Conservation (phyloP, 2,113 vertebrate genomes). For the Notarius quadriscutis region DNA sequence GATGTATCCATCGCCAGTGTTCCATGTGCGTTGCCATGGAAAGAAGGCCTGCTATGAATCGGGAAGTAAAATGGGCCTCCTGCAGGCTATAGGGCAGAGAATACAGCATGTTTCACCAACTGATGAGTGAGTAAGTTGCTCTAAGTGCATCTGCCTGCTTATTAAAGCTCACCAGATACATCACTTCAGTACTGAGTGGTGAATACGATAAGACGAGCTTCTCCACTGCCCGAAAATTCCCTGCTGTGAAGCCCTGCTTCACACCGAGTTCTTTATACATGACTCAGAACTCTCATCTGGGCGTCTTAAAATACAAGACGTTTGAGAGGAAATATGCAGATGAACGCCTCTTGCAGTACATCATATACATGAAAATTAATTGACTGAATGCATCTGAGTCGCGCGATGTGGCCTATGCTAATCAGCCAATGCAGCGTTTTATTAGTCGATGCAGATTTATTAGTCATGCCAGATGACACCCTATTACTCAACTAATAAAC, state of each 20-base stretch:
- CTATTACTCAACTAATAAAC: slow-evolving; percentile 49
- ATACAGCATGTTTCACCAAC: background rate
- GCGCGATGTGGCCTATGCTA: slow-evolving; percentile 40
- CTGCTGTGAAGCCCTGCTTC: background rate
- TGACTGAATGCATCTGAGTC: slow-evolving; percentile 38
- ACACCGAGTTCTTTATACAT: background rate
- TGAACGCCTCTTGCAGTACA: slow-evolving; percentile 6
- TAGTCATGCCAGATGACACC: slow-evolving; percentile 55
- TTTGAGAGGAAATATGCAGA: background rate
- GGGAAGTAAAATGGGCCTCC: background rate
- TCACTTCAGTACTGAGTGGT: background rate
- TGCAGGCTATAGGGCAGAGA: background rate
- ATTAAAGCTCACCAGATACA: background rate
- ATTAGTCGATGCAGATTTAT: slow-evolving; percentile 55
- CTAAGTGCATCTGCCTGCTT: background rate
- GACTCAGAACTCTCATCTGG: background rate
- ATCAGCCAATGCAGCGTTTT: slow-evolving; percentile 43
- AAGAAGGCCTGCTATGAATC: background rate
- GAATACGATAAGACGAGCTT: background rate
- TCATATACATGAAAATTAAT: slow-evolving; percentile 52
- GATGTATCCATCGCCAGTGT: background rate
- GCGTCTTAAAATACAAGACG: slow-evolving; percentile 7
- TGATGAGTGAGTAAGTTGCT: background rate
- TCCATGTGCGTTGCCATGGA: slow-evolving; percentile 36
- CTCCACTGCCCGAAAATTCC: background rate